Conservation (phyloP, 2,888 invertebrate species). For the Geophilus truncorum region DNA sequence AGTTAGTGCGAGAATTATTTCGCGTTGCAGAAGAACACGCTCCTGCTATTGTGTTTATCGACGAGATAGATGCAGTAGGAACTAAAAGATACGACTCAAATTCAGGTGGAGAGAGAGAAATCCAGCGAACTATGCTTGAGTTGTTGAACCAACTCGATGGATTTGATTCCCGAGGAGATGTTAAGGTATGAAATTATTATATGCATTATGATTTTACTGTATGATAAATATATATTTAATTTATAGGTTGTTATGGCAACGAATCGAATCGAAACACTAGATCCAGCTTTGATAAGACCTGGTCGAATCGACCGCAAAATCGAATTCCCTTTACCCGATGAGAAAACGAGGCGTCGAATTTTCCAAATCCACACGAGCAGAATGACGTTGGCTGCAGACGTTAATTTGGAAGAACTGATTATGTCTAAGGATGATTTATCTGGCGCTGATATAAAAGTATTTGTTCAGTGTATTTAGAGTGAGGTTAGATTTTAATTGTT, state of each 20-base stretch:
- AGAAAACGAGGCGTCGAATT: conserved; percentile 94
- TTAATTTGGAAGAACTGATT: conserved; percentile 92
- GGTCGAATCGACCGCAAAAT: conserved; percentile 99
- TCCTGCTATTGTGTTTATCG: conserved; percentile 98
- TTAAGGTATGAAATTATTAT: conserved; percentile 63
- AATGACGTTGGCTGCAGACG: conserved; percentile 96
- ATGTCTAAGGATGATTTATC: conserved; percentile 99
- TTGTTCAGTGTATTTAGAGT: no score
- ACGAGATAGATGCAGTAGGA: conserved; percentile 99
- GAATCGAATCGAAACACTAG: conserved; percentile 95
- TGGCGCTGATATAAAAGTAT: conserved; percentile 85
- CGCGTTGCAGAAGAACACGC: conserved; percentile 99
- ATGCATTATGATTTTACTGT: not conserved
- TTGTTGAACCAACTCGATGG: conserved; percentile 97
- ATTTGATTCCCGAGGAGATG: conserved; percentile 93
- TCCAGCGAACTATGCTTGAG: conserved; percentile 99
- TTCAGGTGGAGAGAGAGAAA: conserved; percentile 98
- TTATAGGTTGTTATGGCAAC: conserved; percentile 90
- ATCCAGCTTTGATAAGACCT: conserved; percentile 96
- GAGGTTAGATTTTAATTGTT: not conserved
- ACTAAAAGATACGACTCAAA: conserved; percentile 98
- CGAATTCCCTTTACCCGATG: conserved; percentile 98
- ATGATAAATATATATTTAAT: not conserved
- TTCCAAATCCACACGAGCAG: conserved; percentile 98
- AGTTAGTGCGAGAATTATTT: conserved; percentile 94